Conservation (phyloP, 1,140 invertebrate genomes). For the Zaprionus taronus region DNA sequence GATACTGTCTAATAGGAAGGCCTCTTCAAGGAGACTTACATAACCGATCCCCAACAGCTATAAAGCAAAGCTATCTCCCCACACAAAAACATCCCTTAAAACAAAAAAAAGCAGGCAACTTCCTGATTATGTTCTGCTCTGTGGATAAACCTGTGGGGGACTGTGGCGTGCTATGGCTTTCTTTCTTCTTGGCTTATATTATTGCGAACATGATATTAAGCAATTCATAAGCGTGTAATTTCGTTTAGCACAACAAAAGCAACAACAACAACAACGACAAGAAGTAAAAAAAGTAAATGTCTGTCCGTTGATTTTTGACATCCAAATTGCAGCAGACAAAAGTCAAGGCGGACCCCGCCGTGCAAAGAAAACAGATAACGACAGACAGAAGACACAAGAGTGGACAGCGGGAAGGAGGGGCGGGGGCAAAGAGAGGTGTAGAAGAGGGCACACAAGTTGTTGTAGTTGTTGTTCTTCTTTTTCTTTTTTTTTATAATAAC, state of each 20-base stretch:
- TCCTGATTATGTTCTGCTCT: not conserved
- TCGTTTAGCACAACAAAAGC: slow-evolving; percentile 58
- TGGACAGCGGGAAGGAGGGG: not conserved
- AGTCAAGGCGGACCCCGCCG: slow-evolving; percentile 53
- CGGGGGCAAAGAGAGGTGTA: not conserved
- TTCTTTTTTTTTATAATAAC: slow-evolving; percentile 62
- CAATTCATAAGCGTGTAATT: slow-evolving; percentile 79
- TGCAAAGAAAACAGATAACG: not conserved
- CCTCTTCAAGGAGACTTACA: too few species aligned
- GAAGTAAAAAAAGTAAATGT: slow-evolving; percentile 53
- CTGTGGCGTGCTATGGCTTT: not conserved
- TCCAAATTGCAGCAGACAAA: slow-evolving; percentile 72
- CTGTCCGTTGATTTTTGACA: slow-evolving; percentile 76
- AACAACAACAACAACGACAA: slow-evolving; percentile 14
- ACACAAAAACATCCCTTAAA: not conserved
- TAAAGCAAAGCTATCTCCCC: not conserved
- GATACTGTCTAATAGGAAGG: too few species aligned
- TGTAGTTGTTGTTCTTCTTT: slow-evolving; percentile 12
- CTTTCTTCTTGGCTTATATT: not conserved
- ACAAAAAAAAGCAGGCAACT: not conserved
- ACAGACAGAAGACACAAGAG: slow-evolving; percentile 17
- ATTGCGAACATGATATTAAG: slow-evolving; percentile 68
- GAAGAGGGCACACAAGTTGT: not conserved
- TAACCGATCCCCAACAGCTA: too few species aligned
- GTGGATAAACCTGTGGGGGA: not conserved